Evolutionary conservation across 2,113 vertebrate species (phyloP).

Genomic region (Carassius gibelio): DNA sequence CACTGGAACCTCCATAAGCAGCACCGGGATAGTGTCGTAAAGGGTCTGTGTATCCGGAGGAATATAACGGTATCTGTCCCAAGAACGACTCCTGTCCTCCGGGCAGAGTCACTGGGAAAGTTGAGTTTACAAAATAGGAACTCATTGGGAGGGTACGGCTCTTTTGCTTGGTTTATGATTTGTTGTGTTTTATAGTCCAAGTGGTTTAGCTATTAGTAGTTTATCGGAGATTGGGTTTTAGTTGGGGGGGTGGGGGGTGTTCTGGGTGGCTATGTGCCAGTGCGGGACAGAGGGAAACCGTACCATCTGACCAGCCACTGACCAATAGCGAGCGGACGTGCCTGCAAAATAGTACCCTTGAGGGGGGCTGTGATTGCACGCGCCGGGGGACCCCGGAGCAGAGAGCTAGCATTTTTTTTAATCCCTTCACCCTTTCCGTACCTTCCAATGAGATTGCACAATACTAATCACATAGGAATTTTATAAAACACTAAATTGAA

Average conservation of each 20-base stretch:
- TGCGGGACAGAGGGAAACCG: constrained; percentile 91
- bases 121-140: constrained; percentile 99
- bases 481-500: constrained; percentile 72
- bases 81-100: constrained; percentile 92
- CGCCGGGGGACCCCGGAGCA: constrained; percentile 81
- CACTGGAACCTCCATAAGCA: constrained; percentile 79
- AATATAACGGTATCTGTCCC: constrained; percentile 95
- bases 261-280: constrained; percentile 90
- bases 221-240: constrained; percentile 98
- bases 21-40: constrained; percentile 87
- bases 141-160: constrained; percentile 90
- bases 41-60: constrained; percentile 93
- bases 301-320: constrained; percentile 94
- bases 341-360: constrained; percentile 88
- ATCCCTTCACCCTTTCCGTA: constrained; percentile 53
- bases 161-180: constrained; percentile 94
- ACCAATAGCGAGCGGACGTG: constrained; percentile 90
- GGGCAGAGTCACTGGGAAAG: constrained; percentile 95
- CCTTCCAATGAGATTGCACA: constrained; percentile 71
- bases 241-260: constrained; percentile 77
- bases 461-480: constrained; percentile 66
- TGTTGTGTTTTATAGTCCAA: constrained; percentile 99
- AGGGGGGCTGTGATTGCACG: constrained; percentile 77
- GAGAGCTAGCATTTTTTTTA: constrained; percentile 70
- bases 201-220: constrained; percentile 97